Evolutionary conservation across 2,113 vertebrate species (phyloP), one percentile per base, ranked within the genome.

Genomic region (Amphiprion ocellaris): DNA sequence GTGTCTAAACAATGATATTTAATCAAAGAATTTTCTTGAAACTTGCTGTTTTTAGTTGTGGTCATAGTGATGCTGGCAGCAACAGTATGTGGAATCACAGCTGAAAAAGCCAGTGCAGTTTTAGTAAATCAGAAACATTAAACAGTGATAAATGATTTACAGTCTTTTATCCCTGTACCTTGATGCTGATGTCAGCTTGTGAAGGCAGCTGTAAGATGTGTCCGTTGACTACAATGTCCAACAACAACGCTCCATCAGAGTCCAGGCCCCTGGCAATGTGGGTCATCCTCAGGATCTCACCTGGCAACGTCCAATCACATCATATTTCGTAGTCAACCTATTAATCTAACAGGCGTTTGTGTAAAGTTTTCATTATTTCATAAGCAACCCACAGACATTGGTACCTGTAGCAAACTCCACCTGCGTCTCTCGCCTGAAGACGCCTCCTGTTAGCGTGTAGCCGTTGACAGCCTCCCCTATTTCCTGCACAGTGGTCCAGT

Each of bases 361-460:
- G 53, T 15, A 21, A n/a, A 65, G 2, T 23, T 5, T 37, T 53
- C 8, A 56, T 2, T 0, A 21, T 24, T 44, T 10, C 3, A 10
- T 1, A 47, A 16, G 5, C 30, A 10, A 26, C 5, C 30, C 4
- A 0, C 14, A 16, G 67, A 17, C 24, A 24, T 64, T 95, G 95
- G 82, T 86, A 99, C 98, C 98, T 85, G 98, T 99, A 75, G 98
- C 98, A 92, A 99, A 99, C 89, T 99, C 98, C 87, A 99, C 98
- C 92, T 99, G 98, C 0, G 98, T 98, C 90, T 99, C 97, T 58
- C 97, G 94, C 77, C 95, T 96, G 94, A 99, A 99, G 71, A 97
- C 19, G 0, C 96, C 97, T 0, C 94, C 94, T 6, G 98, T 99
- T 52, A 99, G 96, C 0, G 96, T 96, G 88, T 95, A 97, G 14